phyloP scores from a whole-genome alignment of 1,140 invertebrate genomes.

The Formica exsecta region DNA sequence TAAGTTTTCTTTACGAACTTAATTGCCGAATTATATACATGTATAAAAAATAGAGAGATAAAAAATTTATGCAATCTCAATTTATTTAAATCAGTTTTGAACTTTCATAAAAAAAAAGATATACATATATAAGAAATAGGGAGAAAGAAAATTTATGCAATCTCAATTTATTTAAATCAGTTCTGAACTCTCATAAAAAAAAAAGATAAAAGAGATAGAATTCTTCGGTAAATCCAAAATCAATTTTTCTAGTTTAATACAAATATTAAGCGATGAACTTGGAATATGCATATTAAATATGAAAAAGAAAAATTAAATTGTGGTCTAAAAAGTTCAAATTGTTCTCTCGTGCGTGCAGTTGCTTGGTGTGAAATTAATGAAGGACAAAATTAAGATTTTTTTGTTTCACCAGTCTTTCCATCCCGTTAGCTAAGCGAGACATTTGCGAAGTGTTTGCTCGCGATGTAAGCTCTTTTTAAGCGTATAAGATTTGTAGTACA shows the following conservation, averaged over 20 bases:
- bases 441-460: slow-evolving; percentile 11
- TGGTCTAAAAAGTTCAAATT: background rate
- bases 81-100: slow-evolving; percentile 7
- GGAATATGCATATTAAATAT: slow-evolving; percentile 25
- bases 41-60: background rate
- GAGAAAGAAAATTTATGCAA: background rate
- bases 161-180: background rate
- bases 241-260: background rate
- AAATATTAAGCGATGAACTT: background rate
- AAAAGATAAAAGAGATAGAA: background rate
- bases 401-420: background rate
- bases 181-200: background rate
- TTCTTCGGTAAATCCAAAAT: background rate
- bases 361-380: slow-evolving; percentile 15
- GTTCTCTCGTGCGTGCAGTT: background rate
- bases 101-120: background rate
- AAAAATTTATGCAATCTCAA: background rate
- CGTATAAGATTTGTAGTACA: background rate
- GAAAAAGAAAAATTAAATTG: slow-evolving; percentile 24
- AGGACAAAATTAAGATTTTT: slow-evolving; percentile 29
- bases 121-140: background rate
- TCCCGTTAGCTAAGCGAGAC: background rate
- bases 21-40: background rate
- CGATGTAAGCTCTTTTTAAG: slow-evolving; percentile 43
- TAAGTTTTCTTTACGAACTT: background rate